Evolutionary conservation across 2,888 invertebrate genomes (phyloP).

Genomic region (Calephelis perditalis): DNA sequence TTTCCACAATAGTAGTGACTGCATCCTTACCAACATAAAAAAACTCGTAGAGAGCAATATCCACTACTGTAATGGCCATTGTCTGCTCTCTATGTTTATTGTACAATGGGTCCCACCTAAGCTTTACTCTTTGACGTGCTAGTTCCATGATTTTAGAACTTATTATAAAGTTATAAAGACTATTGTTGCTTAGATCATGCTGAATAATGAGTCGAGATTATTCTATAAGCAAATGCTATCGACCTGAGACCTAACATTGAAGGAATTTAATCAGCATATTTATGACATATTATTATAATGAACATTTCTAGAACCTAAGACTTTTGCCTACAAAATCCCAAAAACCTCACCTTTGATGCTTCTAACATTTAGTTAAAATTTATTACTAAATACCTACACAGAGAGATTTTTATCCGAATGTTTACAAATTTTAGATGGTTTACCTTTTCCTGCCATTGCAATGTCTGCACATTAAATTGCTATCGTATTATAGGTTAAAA

Average conservation of each 20-base stretch:
- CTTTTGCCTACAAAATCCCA: too few relatives aligned
- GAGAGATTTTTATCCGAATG: too few relatives aligned
- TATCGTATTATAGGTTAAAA: too few relatives aligned
- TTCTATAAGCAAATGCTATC: background rate
- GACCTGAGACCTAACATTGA: background rate
- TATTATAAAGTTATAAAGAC: background rate
- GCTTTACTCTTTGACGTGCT: constrained; percentile 1
- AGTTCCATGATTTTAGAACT: background rate
- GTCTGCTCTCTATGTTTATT: constrained; percentile 7
- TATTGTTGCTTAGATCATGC: background rate
- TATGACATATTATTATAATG: background rate
- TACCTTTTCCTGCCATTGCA: too few relatives aligned
- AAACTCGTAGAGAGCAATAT: constrained; percentile 1
- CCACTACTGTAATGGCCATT: constrained; percentile 9
- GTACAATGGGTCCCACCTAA: background rate
- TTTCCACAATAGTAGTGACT: too few relatives aligned
- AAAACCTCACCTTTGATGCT: too few relatives aligned
- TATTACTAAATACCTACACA: too few relatives aligned
- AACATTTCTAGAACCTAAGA: background rate
- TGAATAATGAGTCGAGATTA: constrained; percentile 10
- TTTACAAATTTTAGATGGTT: too few relatives aligned
- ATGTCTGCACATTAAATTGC: too few relatives aligned
- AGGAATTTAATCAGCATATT: constrained; percentile 3
- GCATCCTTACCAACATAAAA: too few relatives aligned
- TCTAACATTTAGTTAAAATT: too few relatives aligned